Evolutionary conservation across 2,797 vertebrate genomes (phyloP).

Genomic region (Lepidocolaptes lacrymiger): DNA sequence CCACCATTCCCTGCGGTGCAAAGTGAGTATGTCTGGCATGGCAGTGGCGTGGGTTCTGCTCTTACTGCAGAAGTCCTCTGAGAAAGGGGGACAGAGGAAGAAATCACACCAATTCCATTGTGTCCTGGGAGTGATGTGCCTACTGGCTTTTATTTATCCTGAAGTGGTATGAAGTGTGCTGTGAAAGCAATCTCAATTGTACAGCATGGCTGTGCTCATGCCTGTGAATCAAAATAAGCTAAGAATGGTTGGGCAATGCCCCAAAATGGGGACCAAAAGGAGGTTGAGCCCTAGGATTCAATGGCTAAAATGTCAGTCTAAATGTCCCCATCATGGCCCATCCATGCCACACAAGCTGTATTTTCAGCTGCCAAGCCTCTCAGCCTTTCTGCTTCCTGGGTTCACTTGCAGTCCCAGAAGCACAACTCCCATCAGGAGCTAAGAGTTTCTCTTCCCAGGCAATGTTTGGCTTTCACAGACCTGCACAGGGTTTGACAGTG

Average conservation of each 20-base stretch:
- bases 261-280: not conserved
- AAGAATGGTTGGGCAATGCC: not conserved
- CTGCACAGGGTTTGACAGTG: not conserved
- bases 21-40: not conserved
- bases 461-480: not conserved
- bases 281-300: not conserved
- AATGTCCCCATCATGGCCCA: fast-evolving
- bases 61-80: not conserved
- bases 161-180: not conserved
- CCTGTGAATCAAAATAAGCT: not conserved
- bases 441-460: not conserved
- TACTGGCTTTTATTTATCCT: not conserved
- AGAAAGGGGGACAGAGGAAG: not conserved
- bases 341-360: not conserved
- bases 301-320: not conserved
- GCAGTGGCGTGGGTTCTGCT: not conserved
- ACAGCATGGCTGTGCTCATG: not conserved
- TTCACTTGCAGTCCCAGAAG: not conserved
- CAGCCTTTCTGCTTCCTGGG: not conserved
- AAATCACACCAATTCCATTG: not conserved
- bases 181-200: not conserved
- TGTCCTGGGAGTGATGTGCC: not conserved
- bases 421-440: not conserved
- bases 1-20: not conserved
- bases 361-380: not conserved